Evolutionary conservation across 2,888 invertebrate genomes (phyloP).

Genomic region (Cheilosia grossa): DNA sequence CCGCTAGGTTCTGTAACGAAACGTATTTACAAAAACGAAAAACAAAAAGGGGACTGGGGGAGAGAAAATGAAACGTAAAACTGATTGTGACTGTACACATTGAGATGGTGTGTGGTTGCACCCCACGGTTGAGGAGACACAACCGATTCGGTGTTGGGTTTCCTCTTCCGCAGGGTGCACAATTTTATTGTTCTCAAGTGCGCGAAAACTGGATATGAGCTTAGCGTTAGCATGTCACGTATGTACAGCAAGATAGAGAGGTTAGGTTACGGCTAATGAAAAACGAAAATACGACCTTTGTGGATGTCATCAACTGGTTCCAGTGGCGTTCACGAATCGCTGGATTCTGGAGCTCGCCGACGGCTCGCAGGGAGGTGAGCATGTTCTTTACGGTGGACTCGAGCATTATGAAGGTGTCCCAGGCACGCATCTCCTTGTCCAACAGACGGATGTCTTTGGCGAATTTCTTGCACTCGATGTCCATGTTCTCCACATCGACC

Average conservation of each 20-base stretch:
- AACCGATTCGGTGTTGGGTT: background rate
- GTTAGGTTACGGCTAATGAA: slow-evolving; percentile 8
- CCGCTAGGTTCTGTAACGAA: slow-evolving; percentile 91
- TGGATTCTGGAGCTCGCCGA: slow-evolving; percentile 97
- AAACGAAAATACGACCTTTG: slow-evolving; percentile 88
- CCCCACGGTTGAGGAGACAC: background rate
- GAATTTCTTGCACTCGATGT: slow-evolving; percentile 98
- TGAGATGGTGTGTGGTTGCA: slow-evolving; percentile 13
- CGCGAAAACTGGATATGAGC: slow-evolving; percentile 40
- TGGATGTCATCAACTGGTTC: slow-evolving; percentile 98
- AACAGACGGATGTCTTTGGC: slow-evolving; percentile 95
- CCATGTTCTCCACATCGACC: slow-evolving; percentile 99
- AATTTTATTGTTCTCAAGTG: slow-evolving; percentile 40
- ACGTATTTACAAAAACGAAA: slow-evolving; percentile 81
- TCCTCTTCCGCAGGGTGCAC: slow-evolving; percentile 5
- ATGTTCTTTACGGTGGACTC: slow-evolving; percentile 98
- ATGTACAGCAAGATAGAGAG: slow-evolving; percentile 62
- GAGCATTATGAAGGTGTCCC: slow-evolving; percentile 95
- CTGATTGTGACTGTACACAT: slow-evolving; percentile 68
- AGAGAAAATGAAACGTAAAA: slow-evolving; percentile 24
- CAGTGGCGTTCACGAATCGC: slow-evolving; percentile 98
- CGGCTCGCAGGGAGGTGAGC: slow-evolving; percentile 96
- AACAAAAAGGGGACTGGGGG: slow-evolving; percentile 26
- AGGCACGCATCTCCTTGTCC: slow-evolving; percentile 97
- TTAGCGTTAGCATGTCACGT: slow-evolving; percentile 61